Conservation (phyloP, 1,140 invertebrate species). For the Aphidius ervi region DNA sequence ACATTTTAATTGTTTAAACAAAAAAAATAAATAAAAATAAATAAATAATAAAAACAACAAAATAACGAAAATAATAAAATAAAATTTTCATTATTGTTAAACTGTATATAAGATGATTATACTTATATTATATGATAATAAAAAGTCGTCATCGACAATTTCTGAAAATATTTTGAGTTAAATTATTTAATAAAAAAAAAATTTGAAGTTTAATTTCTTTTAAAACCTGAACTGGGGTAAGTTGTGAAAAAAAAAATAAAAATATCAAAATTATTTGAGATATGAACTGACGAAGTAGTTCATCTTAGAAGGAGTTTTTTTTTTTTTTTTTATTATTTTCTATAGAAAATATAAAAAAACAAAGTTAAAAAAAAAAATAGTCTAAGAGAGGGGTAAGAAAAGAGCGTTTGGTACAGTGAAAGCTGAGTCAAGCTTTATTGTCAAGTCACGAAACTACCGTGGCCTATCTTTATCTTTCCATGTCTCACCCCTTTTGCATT, state of each 20-base stretch:
- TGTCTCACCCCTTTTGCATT: conserved; percentile 33
- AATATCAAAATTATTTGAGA: no score
- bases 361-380: conserved; percentile 12
- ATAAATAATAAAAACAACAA: conserved; percentile 9
- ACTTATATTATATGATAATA: conserved; percentile 50
- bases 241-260: no score
- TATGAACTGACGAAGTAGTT: neutral
- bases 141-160: conserved; percentile 43
- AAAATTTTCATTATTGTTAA: conserved; percentile 38
- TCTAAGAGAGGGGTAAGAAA: conserved; percentile 14
- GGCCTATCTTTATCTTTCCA: conserved; percentile 49
- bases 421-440: conserved; percentile 44
- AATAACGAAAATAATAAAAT: conserved; percentile 20
- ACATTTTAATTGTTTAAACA: conserved; percentile 10
- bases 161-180: conserved; percentile 23
- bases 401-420: conserved; percentile 30
- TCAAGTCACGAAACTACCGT: conserved; percentile 50
- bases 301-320: neutral
- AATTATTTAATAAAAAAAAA: no score
- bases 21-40: no score
- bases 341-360: conserved; percentile 12
- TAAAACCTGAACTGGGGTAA: no score
- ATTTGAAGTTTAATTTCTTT: no score
- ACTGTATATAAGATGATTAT: conserved; percentile 49
- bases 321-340: conserved; percentile 6